phyloP scores from a whole-genome alignment of 2,113 vertebrate species.

The Dipodomys stephensi region DNA sequence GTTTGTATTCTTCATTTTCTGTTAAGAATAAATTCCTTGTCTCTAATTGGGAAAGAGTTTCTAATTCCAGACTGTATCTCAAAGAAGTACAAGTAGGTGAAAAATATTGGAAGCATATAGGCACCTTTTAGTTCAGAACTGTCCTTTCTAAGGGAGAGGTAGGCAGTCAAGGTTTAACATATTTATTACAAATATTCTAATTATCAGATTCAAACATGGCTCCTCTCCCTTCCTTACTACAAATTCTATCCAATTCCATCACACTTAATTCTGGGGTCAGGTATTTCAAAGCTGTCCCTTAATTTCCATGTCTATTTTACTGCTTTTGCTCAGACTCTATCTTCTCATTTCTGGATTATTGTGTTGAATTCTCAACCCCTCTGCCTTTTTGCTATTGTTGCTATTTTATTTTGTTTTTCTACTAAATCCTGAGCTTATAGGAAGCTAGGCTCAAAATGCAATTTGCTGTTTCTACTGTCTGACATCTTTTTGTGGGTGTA shows the following conservation, averaged over 20 bases:
- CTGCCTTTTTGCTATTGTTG: no score
- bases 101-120: neutral
- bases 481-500: neutral
- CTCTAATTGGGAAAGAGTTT: neutral
- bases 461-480: neutral
- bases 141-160: neutral
- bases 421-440: neutral
- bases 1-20: neutral
- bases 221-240: neutral
- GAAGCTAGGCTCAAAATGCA: slow-evolving; percentile 10
- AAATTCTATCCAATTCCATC: neutral
- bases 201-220: neutral
- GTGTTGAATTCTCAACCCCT: no score
- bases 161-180: neutral
- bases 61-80: neutral
- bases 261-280: neutral
- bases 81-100: neutral
- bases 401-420: neutral
- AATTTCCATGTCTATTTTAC: neutral
- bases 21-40: neutral
- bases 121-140: neutral
- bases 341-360: neutral
- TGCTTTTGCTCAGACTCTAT: neutral
- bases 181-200: neutral
- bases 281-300: neutral